Evolutionary conservation across 2,888 invertebrate genomes (phyloP), one percentile per base, ranked within the genome.

Genomic region (Eupithecia insigniata): DNA sequence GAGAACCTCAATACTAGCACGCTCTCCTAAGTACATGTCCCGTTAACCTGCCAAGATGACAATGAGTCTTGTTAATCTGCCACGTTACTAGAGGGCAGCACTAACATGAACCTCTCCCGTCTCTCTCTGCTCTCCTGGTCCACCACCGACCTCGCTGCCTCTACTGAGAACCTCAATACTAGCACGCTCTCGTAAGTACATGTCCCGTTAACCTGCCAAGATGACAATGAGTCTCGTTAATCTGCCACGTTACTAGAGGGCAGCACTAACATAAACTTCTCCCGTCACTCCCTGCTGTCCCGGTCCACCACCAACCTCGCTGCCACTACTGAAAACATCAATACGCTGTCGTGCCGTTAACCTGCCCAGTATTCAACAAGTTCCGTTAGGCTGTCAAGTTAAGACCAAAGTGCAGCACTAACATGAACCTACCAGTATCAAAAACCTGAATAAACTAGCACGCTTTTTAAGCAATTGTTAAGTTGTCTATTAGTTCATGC

Each of bases 231-330:
- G 0, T 18, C n/a, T n/a, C n/a, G n/a, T n/a, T n/a, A n/a, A n/a
- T n/a, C 98, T 2, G 98, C 98, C 51, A 97, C 97, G 88, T 91
- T 98, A 78, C 95, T 96, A 86, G 97, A 96, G 84, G 96, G 96
- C 74, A 95, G 95, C 81, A 96, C 96, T 68, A 95, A 95, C 82
- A 95, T 96, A 87, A 97, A 97, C 92, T 95, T 98, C 80, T 97
- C 98, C 22, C 95, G 98, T 2, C 94, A 97, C 69, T 98, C 98
- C 28, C 94, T 98, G 78, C 95, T 97, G 64, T 97, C 97, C 87
- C 97, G 97, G 96, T 97, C 97, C 76, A 96, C 97, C 80, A 96
- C 97, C 36, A 97, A 97, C 90, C 95, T 98, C 71, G 97, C 97
- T 14, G 95, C 96, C 32, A 96, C 96, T 76, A 95, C 95, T 39